Evolutionary conservation across 1,140 invertebrate genomes (phyloP), one percentile per base, ranked within the genome.

Genomic region (Temnothorax longispinosus): DNA sequence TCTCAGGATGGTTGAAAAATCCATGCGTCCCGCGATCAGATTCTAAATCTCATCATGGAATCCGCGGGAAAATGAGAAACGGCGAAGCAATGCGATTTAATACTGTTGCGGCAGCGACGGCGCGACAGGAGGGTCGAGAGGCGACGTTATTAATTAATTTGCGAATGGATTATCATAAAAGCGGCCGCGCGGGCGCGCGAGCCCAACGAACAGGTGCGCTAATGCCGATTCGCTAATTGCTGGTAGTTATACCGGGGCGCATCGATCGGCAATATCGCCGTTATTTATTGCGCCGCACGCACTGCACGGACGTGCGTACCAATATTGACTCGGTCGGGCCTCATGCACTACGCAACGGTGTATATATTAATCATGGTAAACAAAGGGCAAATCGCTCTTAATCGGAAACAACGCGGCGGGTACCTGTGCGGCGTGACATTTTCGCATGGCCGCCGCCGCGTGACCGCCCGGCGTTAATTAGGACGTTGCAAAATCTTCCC

Each of bases 221-320:
- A 85, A 91, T 88, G 81, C 76, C 84, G 86, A 91, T 92, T 91
- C 80, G 86, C 89, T 89, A 89, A 92, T 89, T 89, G 86, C 85
- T 56, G 85, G 64, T 85, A 82, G 89, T 91, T 91, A 69, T 7
- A 86, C 27, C 27, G 74, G 41, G 74, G 41, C 62, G 44, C 60
- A 85, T 87, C 74, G 82, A 86, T 88, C 41, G 62, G 54, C n/a
- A 88, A 86, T 84, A 88, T 64, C 56, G 54, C 27, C 32, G 50
- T 86, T 88, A 86, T 87, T 85, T 86, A 86, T 60, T 65, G 60
- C 72, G 60, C 41, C 47, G 82, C 58, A 69, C 58, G 62, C 41
- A 69, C 52, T 21, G 13, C 64, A 54, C 56, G 56, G 41, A 77
- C 41, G 35, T 65, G 71, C 74, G 56, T 69, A 65, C 44, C 75